These are phyloP conservation scores for Gallinago paraguaiae DNA, from an alignment of 2,113 vertebrate species.

Conservation along the genomic window DNA sequence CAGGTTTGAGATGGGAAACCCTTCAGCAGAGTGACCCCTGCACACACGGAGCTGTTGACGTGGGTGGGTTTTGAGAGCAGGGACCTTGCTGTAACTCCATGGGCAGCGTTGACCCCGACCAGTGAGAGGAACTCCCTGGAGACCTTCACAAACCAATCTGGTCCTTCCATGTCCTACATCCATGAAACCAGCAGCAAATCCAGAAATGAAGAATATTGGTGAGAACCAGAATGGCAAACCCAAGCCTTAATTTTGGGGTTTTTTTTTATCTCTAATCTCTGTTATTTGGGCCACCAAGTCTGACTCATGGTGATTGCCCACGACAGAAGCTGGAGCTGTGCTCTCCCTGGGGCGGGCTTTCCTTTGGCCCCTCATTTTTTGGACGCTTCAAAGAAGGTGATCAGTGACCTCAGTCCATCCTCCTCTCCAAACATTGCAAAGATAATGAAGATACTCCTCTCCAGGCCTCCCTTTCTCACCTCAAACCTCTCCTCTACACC, in stretches of 20 bases:
- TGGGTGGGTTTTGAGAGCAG: not conserved
- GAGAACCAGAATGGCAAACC: not conserved
- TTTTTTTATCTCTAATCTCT: too few species aligned
- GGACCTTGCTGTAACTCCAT: rapidly evolving
- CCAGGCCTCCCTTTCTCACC: not conserved
- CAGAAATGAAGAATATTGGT: not conserved
- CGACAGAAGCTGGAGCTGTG: not conserved
- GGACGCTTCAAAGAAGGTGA: not conserved
- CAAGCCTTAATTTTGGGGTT: not conserved
- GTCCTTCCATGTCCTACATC: not conserved
- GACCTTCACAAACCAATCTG: not conserved
- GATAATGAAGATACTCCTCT: not conserved
- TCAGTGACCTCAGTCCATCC: not conserved
- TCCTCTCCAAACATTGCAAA: not conserved
- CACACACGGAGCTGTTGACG: rapidly evolving
- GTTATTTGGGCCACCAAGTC: not conserved
- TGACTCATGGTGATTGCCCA: rapidly evolving
- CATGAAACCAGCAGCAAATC: not conserved
- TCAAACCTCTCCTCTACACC: not conserved
- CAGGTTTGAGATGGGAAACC: not conserved
- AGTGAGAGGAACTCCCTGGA: rapidly evolving
- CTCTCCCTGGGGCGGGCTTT: not conserved
- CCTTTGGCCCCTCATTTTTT: not conserved
- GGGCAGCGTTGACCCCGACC: rapidly evolving
- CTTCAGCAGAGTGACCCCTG: not conserved